Percentiles rank a stretch among this genome's conserved stretches.
phyloP scores from a whole-genome alignment of 92 coral and sea anemone genomes.

The Parazoanthus darwini region DNA sequence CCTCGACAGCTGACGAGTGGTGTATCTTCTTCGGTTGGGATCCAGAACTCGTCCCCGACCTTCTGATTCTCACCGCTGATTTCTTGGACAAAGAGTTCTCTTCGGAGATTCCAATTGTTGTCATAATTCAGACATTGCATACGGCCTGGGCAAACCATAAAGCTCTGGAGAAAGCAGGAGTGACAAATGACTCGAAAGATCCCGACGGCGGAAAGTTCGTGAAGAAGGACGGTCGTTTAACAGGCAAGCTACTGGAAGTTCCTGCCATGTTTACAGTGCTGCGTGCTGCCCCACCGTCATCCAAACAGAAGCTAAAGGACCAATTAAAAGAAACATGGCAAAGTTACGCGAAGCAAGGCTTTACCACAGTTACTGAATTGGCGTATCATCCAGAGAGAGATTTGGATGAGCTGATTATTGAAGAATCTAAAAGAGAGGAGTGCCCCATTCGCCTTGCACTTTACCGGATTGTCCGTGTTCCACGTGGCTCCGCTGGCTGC shows the following conservation, averaged over 20 bases:
- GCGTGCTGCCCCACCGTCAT: not conserved
- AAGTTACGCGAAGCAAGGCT: conserved; percentile 12
- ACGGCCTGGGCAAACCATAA: conserved; percentile 41
- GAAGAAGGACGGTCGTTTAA: not conserved
- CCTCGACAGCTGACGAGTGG: conserved; percentile 29
- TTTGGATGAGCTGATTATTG: not conserved
- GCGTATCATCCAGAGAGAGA: not conserved
- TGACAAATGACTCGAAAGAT: not conserved
- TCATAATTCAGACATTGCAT: conserved; percentile 43
- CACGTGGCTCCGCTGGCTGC: not conserved
- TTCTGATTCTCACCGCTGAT: conserved; percentile 36
- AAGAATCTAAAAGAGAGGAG: not conserved
- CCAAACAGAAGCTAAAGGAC: not conserved
- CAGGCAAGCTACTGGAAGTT: conserved; percentile 7
- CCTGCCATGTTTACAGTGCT: not conserved
- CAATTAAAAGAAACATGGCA: not conserved
- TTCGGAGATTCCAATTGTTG: conserved; percentile 28
- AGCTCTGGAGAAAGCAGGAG: conserved; percentile 37
- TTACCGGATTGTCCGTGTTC: not conserved
- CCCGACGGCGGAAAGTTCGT: conserved; percentile 40
- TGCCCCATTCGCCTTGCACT: conserved; percentile 25
- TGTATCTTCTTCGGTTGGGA: conserved; percentile 55
- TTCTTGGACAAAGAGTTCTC: conserved; percentile 32
- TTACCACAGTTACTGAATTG: conserved; percentile 29
- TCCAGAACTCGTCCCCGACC: conserved; percentile 36